phyloP scores from a whole-genome alignment of 2,113 vertebrate genomes.

The Mobula hypostoma region DNA sequence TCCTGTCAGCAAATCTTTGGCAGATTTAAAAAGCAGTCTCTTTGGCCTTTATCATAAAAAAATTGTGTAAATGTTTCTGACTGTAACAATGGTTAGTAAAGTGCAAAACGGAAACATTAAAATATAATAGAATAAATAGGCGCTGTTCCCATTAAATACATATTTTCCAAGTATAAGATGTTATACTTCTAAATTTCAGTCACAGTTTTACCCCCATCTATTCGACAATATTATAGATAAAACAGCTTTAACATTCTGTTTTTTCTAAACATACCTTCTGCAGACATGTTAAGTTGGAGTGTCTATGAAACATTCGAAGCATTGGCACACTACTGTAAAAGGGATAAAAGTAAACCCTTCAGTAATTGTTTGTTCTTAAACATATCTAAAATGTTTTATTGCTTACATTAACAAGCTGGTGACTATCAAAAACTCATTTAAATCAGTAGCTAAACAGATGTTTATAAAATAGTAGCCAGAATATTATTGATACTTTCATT shows the following conservation, averaged over 20 bases:
- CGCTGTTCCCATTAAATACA: background rate
- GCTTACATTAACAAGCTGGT: background rate
- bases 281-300: constrained; percentile 84
- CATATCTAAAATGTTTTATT: background rate
- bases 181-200: constrained; percentile 9
- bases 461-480: background rate
- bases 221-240: too few relatives aligned
- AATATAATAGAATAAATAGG: background rate
- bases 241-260: too few relatives aligned
- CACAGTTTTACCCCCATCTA: background rate
- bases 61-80: background rate
- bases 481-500: background rate
- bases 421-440: background rate
- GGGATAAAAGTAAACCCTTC: constrained; percentile 44
- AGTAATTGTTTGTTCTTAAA: background rate
- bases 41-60: background rate
- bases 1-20: background rate
- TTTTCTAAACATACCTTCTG: constrained; percentile 71
- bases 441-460: background rate
- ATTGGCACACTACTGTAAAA: constrained; percentile 75
- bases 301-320: constrained; percentile 77
- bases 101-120: background rate
- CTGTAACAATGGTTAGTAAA: background rate
- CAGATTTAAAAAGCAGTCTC: background rate
- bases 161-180: background rate